phyloP scores from a whole-genome alignment of 2,797 vertebrate genomes.

The Darevskia nairensis region DNA sequence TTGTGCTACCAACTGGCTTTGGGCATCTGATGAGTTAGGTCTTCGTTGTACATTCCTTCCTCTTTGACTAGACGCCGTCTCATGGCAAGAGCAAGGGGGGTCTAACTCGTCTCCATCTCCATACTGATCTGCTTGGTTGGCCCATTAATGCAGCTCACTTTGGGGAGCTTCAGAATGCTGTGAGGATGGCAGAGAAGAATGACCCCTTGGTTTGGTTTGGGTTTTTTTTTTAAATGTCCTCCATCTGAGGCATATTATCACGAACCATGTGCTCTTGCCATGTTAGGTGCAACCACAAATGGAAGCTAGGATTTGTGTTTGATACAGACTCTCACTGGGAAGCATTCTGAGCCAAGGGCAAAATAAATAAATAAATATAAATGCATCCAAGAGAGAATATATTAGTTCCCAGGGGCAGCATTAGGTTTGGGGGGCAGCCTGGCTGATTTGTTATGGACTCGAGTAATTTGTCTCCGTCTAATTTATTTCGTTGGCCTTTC shows the following conservation, averaged over 20 bases:
- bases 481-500: conserved; percentile 69
- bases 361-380: no score
- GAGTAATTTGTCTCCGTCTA: conserved; percentile 60
- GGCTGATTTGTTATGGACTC: conserved; percentile 16
- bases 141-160: conserved; percentile 44
- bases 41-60: no score
- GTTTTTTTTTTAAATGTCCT: conserved; percentile 4
- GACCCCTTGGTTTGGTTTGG: background rate
- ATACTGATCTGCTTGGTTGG: conserved; percentile 13
- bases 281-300: background rate
- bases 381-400: background rate
- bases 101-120: background rate
- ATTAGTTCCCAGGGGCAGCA: background rate
- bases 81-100: conserved; percentile 8
- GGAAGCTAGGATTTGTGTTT: background rate
- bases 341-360: background rate
- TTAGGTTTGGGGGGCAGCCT: no score
- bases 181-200: background rate
- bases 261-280: conserved; percentile 39
- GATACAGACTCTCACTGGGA: accelerated
- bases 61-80: conserved; percentile 34
- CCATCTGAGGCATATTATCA: conserved; percentile 32
- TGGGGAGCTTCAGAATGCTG: background rate
- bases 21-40: conserved; percentile 19
- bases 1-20: conserved; percentile 13